Conservation (phyloP, 2,888 invertebrate genomes). For the Pilophorus perplexus region DNA sequence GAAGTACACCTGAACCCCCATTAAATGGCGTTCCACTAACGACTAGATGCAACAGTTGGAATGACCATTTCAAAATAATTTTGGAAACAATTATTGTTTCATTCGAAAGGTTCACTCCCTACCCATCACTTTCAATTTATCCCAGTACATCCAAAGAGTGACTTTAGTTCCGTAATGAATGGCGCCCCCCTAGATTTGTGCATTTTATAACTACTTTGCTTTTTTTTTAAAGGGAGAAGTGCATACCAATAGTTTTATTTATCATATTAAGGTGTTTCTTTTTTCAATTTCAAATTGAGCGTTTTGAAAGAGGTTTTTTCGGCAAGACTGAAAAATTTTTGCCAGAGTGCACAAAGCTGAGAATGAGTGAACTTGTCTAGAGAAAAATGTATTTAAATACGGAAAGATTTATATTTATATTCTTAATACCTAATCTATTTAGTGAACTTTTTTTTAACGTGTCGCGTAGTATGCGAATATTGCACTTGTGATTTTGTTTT, state of each 20-base stretch:
- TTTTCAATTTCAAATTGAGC: slow-evolving; percentile 1
- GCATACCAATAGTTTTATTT: slow-evolving; percentile 7
- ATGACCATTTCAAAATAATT: too few species aligned
- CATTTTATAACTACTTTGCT: slow-evolving; percentile 25
- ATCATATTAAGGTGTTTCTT: not conserved
- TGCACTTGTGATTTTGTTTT: not conserved
- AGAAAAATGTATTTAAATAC: slow-evolving; percentile 3
- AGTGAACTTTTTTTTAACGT: slow-evolving; percentile 14
- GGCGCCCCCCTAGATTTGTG: too few species aligned
- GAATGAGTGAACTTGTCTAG: not conserved
- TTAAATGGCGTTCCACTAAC: too few species aligned
- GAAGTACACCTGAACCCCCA: too few species aligned
- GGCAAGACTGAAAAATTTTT: slow-evolving; percentile 32
- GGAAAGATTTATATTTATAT: not conserved
- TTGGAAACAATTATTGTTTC: too few species aligned
- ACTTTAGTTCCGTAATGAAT: too few species aligned
- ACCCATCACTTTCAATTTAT: too few species aligned
- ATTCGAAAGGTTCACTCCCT: too few species aligned
- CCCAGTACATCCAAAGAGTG: too few species aligned
- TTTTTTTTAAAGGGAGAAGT: slow-evolving; percentile 15
- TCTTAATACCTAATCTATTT: not conserved
- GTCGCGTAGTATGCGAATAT: not conserved
- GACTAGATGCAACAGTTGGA: too few species aligned
- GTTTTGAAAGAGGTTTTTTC: slow-evolving; percentile 29
- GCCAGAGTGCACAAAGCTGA: slow-evolving; percentile 35